Evolutionary conservation across 30 jellyfish, hydroid and myxozoan species (phyloP), one percentile per base, ranked within the genome.

Genomic region (Hydractinia symbiolongicarpus): DNA sequence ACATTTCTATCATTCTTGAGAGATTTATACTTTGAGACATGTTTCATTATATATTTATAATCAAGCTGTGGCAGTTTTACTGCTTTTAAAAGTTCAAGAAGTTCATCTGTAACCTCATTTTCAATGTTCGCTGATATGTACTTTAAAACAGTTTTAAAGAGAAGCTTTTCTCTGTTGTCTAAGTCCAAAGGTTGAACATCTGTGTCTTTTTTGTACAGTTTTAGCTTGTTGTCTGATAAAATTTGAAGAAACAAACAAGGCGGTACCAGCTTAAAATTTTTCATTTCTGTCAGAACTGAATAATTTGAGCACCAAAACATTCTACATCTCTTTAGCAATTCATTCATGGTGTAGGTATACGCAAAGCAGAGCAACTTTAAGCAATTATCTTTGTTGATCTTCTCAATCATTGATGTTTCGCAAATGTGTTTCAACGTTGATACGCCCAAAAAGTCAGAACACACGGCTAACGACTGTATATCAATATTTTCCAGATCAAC

Each of bases 381-480:
- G 66, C 83, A 74, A 9, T 17, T 74, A 30, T 74, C 66, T 50
- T n/a, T 50, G 8, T 53, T 30, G 13, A 74, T 49, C 58, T 11
- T 50, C 7, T 55, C 67, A 5, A 21, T 74, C 21, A 74, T 49
- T 5, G 5, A 44, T 9, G 21, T 30, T 50, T 74, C 83, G 20
- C 83, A 74, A 50, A 74, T 74, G 68, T 74, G 69, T 50, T 74
- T 74, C 5, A 74, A 40, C 13, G 83, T 10, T 4, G 67, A 15
- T 13, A 74, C 83, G 21, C 71, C 83, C 7, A 74, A 50, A 21
- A 50, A 30, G 54, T 74, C 83, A 49, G 83, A 66, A 74, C 83
- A 53, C 4, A 17, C 54, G 14, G 54, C 70, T 50, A 74, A 6
- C 20, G 51, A 66, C 30, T 74, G 69, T 49, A 74, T 13, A 13